A percentile compares a stretch with the other conserved stretches of the same genome.
These are phyloP conservation scores for Furnarius figulus DNA, from an alignment of 2,113 vertebrate species.

Conservation along the genomic window DNA sequence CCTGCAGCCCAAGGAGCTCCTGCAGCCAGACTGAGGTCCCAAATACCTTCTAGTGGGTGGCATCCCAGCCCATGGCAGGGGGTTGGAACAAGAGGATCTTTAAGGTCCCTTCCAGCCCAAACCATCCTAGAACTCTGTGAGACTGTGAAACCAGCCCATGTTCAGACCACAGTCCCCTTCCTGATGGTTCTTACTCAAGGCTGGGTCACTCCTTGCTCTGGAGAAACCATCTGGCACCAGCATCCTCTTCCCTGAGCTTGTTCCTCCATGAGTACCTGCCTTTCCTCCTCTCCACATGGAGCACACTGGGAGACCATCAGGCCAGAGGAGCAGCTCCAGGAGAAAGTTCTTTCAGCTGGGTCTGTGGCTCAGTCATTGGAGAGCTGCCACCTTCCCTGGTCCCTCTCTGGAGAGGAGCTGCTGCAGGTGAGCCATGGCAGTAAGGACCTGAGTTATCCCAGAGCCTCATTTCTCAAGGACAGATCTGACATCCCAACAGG, in stretches of 20 bases:
- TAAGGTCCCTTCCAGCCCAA: not conserved
- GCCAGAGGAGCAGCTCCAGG: not conserved
- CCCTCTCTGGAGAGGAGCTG: not conserved
- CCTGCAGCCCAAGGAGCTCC: not conserved
- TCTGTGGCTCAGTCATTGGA: not conserved
- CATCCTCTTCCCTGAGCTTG: not conserved
- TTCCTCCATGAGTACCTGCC: not conserved
- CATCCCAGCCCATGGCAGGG: not conserved
- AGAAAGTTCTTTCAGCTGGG: not conserved
- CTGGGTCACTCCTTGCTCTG: not conserved
- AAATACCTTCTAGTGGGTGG: not conserved
- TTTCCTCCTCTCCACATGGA: not conserved
- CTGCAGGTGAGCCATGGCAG: not conserved
- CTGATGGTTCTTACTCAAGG: not conserved
- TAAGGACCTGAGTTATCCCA: not conserved
- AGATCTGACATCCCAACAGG: rapidly evolving
- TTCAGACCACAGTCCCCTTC: not conserved
- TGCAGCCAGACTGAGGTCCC: not conserved
- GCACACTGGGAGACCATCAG: not conserved
- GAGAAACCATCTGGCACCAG: not conserved
- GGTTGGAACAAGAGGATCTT: not conserved
- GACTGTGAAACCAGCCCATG: not conserved
- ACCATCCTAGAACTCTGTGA: not conserved
- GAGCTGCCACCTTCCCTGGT: not conserved
- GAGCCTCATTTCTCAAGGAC: not conserved